Conservation (phyloP, 1,140 invertebrate genomes). For the Thrips palmi region DNA sequence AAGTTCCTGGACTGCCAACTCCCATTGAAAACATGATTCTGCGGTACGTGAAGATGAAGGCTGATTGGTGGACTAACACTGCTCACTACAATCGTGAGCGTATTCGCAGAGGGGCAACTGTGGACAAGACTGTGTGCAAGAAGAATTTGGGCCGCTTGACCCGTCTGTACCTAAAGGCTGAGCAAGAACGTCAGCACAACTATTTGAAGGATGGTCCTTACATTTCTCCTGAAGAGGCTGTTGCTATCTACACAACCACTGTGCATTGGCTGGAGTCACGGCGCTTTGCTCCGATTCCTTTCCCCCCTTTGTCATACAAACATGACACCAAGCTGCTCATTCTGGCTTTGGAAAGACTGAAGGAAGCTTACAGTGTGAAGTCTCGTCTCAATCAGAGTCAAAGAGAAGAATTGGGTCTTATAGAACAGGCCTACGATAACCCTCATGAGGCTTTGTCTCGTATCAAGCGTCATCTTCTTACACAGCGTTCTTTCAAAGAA, state of each 20-base stretch:
- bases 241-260: conserved; percentile 98
- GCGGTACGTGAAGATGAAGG: conserved; percentile 99
- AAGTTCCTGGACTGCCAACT: conserved; percentile 94
- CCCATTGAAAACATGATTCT: conserved; percentile 99
- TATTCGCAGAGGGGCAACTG: conserved; percentile 79
- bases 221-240: conserved; percentile 97
- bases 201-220: conserved; percentile 99
- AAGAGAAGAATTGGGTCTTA: conserved; percentile 92
- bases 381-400: conserved; percentile 97
- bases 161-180: conserved; percentile 90
- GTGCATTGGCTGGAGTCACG: conserved; percentile 98
- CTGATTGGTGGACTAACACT: conserved; percentile 99
- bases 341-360: conserved; percentile 86
- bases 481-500: conserved; percentile 96
- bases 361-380: conserved; percentile 99
- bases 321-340: conserved; percentile 98
- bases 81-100: conserved; percentile 98
- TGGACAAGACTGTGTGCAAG: conserved; percentile 99
- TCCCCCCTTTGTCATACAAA: conserved; percentile 97
- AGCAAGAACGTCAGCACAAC: conserved; percentile 98
- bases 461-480: conserved; percentile 97
- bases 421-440: conserved; percentile 99
- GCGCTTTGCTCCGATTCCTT: conserved; percentile 95
- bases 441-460: conserved; percentile 97
- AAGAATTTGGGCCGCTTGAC: conserved; percentile 97